Evolutionary conservation across 35 echinoderm and acorn worm species (phyloP).

Genomic region (Holothuria glaberrima): DNA sequence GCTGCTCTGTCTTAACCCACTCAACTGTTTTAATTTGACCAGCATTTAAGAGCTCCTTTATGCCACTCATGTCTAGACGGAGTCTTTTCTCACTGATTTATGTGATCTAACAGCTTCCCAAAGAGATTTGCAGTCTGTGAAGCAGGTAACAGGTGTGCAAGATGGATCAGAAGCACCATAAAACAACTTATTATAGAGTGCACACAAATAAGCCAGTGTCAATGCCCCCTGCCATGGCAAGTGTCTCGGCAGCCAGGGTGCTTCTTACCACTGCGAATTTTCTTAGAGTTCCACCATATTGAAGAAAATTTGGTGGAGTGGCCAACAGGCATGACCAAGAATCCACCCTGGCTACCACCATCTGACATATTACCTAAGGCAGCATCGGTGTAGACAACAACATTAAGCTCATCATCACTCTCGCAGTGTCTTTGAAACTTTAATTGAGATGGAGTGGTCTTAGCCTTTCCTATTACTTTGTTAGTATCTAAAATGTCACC

Average conservation of each 20-base stretch:
- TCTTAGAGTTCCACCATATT: slow-evolving; percentile 43
- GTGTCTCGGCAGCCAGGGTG: slow-evolving; percentile 47
- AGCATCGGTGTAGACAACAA: not conserved
- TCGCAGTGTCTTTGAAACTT: slow-evolving; percentile 21
- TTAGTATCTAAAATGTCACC: too few relatives aligned
- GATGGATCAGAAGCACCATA: slow-evolving; percentile 20
- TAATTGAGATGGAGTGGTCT: not conserved
- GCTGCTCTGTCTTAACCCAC: slow-evolving; percentile 38
- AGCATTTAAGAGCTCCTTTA: slow-evolving; percentile 44
- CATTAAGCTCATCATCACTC: not conserved
- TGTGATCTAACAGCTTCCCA: slow-evolving; percentile 40
- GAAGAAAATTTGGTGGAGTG: slow-evolving; percentile 9
- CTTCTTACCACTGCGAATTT: slow-evolving; percentile 43
- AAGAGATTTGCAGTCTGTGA: slow-evolving; percentile 33
- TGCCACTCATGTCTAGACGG: slow-evolving; percentile 39
- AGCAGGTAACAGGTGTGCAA: not conserved
- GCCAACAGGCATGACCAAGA: not conserved
- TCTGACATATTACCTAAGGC: too few relatives aligned
- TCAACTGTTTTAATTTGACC: slow-evolving; percentile 21
- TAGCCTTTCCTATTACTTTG: slow-evolving; percentile 3
- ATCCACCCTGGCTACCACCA: too few relatives aligned
- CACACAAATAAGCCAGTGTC: slow-evolving; percentile 13
- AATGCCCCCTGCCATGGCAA: slow-evolving; percentile 21
- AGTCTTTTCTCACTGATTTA: slow-evolving; percentile 55
- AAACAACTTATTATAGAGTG: slow-evolving; percentile 31